Conservation (phyloP, 2,888 invertebrate species). For the Drosophila mettleri region DNA sequence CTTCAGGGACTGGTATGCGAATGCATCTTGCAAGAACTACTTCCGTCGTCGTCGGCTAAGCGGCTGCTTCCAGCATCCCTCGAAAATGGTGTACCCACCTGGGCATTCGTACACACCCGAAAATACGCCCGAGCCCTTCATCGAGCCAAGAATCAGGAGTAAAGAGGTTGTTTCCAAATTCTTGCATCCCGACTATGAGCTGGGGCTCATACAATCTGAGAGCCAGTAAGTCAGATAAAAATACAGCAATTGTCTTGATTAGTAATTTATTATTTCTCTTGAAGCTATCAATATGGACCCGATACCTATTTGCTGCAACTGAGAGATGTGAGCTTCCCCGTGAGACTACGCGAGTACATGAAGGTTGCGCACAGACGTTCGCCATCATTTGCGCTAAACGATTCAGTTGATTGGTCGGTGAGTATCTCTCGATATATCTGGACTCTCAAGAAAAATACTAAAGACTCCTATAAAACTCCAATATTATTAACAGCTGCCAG, state of each 20-base stretch:
- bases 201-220: slow-evolving; percentile 92
- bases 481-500: slow-evolving; percentile 88
- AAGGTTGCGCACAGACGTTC: slow-evolving; percentile 94
- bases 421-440: slow-evolving; percentile 69
- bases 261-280: not conserved
- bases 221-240: slow-evolving; percentile 90
- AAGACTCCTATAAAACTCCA: not conserved
- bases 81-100: slow-evolving; percentile 96
- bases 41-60: slow-evolving; percentile 93
- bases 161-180: slow-evolving; percentile 90
- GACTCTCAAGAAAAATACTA: not conserved
- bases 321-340: slow-evolving; percentile 97
- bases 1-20: slow-evolving; percentile 94
- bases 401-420: slow-evolving; percentile 92
- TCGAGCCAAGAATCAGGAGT: slow-evolving; percentile 85
- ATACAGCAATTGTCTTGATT: not conserved
- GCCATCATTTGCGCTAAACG: slow-evolving; percentile 89
- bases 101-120: slow-evolving; percentile 93
- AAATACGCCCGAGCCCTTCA: slow-evolving; percentile 88
- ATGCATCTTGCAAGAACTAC: slow-evolving; percentile 94
- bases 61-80: slow-evolving; percentile 95
- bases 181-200: slow-evolving; percentile 93
- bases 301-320: slow-evolving; percentile 98
- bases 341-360: slow-evolving; percentile 95
- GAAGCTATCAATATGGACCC: slow-evolving; percentile 97